Percentiles rank a stretch among this genome's conserved stretches.
Conservation (phyloP, 2,797 vertebrate species). For the Thalassophryne amazonica region DNA sequence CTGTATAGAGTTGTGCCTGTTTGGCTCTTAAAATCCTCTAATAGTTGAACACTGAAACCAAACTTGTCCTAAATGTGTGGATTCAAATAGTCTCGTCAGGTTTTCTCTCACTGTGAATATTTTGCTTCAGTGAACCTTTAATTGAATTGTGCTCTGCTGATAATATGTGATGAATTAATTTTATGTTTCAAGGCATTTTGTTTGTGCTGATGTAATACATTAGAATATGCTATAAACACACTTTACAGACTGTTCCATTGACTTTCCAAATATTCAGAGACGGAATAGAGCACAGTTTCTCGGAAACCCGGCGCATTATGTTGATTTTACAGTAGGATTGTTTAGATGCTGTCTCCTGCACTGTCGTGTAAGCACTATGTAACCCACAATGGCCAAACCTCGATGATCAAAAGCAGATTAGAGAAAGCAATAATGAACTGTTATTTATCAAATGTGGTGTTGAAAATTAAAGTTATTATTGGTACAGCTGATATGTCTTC, state of each 20-base stretch:
- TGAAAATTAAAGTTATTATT: conserved; percentile 73
- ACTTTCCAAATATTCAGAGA: conserved; percentile 26
- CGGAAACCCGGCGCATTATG: conserved; percentile 43
- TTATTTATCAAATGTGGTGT: conserved; percentile 77
- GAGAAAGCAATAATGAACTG: conserved; percentile 70
- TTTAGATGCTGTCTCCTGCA: conserved; percentile 52
- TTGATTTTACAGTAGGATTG: conserved; percentile 35
- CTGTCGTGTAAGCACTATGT: conserved; percentile 63
- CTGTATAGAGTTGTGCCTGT: conserved; percentile 6
- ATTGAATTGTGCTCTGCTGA: conserved; percentile 39
- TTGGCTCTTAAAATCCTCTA: conserved; percentile 23
- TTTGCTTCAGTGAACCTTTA: conserved; percentile 41
- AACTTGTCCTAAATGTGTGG: conserved; percentile 58
- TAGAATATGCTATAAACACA: conserved; percentile 13
- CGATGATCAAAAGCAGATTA: conserved; percentile 62
- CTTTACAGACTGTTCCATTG: conserved; percentile 31
- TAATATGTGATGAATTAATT: conserved; percentile 37
- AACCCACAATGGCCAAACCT: conserved; percentile 49
- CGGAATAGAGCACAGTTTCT: conserved; percentile 39
- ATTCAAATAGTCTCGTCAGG: conserved; percentile 34
- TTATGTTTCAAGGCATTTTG: conserved; percentile 43
- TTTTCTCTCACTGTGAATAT: conserved; percentile 56
- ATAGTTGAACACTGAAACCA: conserved; percentile 46
- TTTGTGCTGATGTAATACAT: conserved; percentile 38
- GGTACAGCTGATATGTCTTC: conserved; percentile 28